Evolutionary conservation across 2,797 vertebrate genomes (phyloP), one percentile per base, ranked within the genome.

Genomic region (Falco naumanni): DNA sequence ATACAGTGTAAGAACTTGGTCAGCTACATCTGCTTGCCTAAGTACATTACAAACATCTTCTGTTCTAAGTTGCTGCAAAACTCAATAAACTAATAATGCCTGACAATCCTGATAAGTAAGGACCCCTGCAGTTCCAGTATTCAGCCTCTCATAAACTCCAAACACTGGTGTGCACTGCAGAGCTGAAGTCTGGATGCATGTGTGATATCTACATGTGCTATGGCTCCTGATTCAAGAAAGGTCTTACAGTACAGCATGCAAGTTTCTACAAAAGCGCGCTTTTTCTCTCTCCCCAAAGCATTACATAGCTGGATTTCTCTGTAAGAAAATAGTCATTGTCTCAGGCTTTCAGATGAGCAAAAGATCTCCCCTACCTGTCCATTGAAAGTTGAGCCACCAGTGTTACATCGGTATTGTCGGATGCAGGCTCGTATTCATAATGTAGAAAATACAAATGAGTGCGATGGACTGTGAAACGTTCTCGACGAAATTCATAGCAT

Each of bases 341-440:
- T 54, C 31, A 19, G 0, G 0, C 13, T 86, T 70, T 16, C n/a
- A 20, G 14, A 26, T 11, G 20, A 84, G 47, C 19, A 75, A 59
- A 50, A 71, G 39, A 10, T 19, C 26, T 29, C 65, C 57, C 92
- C 8, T 97, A 99, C 99, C 99, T 99, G 98, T 99, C 99, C 99
- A 99, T 99, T 28, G 99, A 99, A 33, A 99, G 99, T 90, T 99
- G 99, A 11, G 99, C 99, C 18, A 99, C 99, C 31, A 99, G 98
- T 0, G 99, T 99, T 68, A 99, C 99, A 1, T 99, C 99, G 0
- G 98, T 99, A 94, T 97, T 97, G 97, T 99, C 99, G 1, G 98
- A 56, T 9, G 97, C 97, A 16, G 98, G 98, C 83, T 99, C 98
- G 0, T 99, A 99, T 93, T 99, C 99, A 0, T 99, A 99, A 97